Conservation (phyloP, 1,140 invertebrate species). For the Oryctes rhinoceros region DNA sequence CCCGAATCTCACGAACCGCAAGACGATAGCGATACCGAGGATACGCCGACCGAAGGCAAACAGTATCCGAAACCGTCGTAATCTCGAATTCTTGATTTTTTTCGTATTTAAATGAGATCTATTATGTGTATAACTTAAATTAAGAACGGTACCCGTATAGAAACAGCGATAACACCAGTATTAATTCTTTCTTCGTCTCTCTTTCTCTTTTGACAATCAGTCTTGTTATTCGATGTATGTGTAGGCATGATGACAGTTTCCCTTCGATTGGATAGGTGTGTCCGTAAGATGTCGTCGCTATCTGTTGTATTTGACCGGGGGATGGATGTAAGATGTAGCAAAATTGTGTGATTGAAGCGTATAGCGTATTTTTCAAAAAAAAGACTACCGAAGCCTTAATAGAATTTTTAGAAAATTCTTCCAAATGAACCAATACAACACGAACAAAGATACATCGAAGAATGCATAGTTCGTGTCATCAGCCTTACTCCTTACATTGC, state of each 20-base stretch:
- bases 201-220: constrained; percentile 8
- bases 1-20: constrained; percentile 61
- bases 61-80: constrained; percentile 57
- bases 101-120: not conserved
- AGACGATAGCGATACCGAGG: constrained; percentile 60
- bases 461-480: too few relatives aligned
- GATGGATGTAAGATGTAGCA: too few relatives aligned
- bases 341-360: too few relatives aligned
- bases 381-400: too few relatives aligned
- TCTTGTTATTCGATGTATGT: constrained; percentile 8
- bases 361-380: too few relatives aligned
- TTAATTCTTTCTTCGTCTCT: not conserved
- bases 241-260: not conserved
- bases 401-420: too few relatives aligned
- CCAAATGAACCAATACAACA: too few relatives aligned
- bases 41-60: constrained; percentile 56
- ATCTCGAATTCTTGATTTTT: constrained; percentile 24
- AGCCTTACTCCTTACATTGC: too few relatives aligned
- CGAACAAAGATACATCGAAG: too few relatives aligned
- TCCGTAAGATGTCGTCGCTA: not conserved
- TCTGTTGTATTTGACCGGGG: not conserved
- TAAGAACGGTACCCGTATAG: too few relatives aligned
- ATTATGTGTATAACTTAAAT: too few relatives aligned
- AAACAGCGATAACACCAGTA: constrained; percentile 22
- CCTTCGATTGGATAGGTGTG: not conserved